Evolutionary conservation across 2,113 vertebrate genomes (phyloP), one percentile per base, ranked within the genome.

Genomic region (Pipra filicauda): DNA sequence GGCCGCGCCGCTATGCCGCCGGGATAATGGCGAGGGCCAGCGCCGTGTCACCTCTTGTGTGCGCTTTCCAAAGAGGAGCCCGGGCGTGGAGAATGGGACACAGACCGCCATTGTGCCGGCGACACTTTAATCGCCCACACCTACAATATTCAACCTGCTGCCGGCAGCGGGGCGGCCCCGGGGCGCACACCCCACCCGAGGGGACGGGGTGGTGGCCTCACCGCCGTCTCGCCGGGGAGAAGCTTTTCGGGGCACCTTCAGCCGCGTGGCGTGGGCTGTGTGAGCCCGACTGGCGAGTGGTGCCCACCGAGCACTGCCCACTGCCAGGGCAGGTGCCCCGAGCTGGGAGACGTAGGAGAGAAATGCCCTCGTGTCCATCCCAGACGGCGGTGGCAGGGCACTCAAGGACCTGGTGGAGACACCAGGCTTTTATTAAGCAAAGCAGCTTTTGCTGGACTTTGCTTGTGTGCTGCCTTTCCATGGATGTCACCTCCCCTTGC

Each of bases 91-190:
- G 98, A 99, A 99, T 99, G 99, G 98, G 98, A 99, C 99, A 99
- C 99, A 99, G 99, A 99, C 98, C 97, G 97, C 98, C 98, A 98
- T 99, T 99, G 99, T 99, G 97, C 97, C 85, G 26, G 98, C 98
- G 99, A 99, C 99, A 99, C 98, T 99, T 99, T 99, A 99, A 99
- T 99, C 99, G 99, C 98, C 98, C 98, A 98, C 98, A 98, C 98
- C 98, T 99, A 99, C 99, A 99, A 99, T 99, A 98, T 99, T 97
- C 99, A 99, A 99, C 99, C 99, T 99, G 99, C 99, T 99, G 99
- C 99, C 98, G 98, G 99, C 99, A 98, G 98, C 98, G 98, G 99
- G 99, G 98, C 98, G 97, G 98, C 97, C 98, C 97, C 96, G 97
- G 98, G 98, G 97, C 98, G 98, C 98, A 98, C 98, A 95, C 93